phyloP scores from a whole-genome alignment of 2,113 vertebrate genomes.

The Hystrix brachyura region DNA sequence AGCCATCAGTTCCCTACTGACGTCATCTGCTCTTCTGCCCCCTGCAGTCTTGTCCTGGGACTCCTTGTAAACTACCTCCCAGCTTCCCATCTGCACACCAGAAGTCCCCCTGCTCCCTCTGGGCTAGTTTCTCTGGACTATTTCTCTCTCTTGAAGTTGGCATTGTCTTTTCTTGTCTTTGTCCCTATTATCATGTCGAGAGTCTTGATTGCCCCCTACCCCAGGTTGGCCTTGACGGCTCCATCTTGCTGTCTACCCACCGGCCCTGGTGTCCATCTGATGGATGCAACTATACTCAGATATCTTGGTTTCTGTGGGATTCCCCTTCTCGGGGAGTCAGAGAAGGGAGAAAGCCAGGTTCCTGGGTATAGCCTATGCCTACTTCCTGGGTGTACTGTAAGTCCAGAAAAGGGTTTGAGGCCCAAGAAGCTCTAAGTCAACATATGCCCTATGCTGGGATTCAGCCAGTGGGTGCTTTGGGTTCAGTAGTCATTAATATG shows the following conservation, averaged over 20 bases:
- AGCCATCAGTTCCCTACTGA: not conserved
- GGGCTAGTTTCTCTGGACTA: too few relatives aligned
- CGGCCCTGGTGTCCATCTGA: not conserved
- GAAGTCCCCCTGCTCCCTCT: too few relatives aligned
- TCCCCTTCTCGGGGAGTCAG: not conserved
- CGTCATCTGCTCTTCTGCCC: rapidly evolving
- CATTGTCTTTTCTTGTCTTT: not conserved
- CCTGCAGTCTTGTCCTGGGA: rapidly evolving
- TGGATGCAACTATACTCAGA: not conserved
- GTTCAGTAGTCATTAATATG: rapidly evolving
- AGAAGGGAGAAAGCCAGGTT: not conserved
- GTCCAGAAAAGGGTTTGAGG: not conserved
- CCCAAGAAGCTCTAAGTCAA: not conserved
- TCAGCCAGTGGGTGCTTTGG: not conserved
- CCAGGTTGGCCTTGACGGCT: not conserved
- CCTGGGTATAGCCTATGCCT: too few relatives aligned
- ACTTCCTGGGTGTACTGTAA: not conserved
- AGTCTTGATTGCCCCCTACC: rapidly evolving
- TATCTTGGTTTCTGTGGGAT: too few relatives aligned
- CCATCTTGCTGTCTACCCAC: not conserved
- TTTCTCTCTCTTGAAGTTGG: not conserved
- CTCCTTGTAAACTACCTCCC: not conserved
- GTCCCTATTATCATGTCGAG: rapidly evolving
- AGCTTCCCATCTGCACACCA: not conserved
- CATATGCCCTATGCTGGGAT: not conserved